Evolutionary conservation across 2,888 invertebrate species (phyloP).

Genomic region (Melolontha melolontha): DNA sequence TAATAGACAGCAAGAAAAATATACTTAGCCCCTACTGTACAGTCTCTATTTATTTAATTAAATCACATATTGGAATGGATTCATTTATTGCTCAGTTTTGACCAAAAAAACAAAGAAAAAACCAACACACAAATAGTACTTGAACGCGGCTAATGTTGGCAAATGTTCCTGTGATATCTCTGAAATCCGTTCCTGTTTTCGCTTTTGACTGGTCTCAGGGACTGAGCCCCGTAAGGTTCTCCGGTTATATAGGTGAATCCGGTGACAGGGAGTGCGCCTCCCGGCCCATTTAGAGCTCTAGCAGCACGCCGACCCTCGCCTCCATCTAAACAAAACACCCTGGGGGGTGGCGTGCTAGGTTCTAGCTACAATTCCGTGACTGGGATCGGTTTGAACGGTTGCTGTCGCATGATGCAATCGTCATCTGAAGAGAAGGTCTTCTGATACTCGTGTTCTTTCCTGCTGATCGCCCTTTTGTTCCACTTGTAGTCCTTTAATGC

Average conservation of each 20-base stretch:
- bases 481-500: conserved; percentile 86
- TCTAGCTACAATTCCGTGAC: conserved; percentile 97
- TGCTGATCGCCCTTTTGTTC: conserved; percentile 78
- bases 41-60: conserved; percentile 58
- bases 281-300: conserved; percentile 66
- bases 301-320: conserved; percentile 65
- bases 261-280: conserved; percentile 77
- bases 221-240: conserved; percentile 71
- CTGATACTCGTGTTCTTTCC: conserved; percentile 90
- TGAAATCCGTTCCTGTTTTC: conserved; percentile 61
- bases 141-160: conserved; percentile 57
- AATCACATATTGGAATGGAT: conserved; percentile 67
- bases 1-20: conserved; percentile 44
- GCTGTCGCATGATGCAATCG: conserved; percentile 81
- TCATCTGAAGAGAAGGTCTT: conserved; percentile 87
- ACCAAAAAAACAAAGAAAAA: conserved; percentile 47
- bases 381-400: conserved; percentile 78
- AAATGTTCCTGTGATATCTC: conserved; percentile 59
- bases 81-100: conserved; percentile 56
- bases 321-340: conserved; percentile 78
- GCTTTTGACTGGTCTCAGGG: conserved; percentile 60
- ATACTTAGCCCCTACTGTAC: conserved; percentile 60
- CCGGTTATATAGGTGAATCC: conserved; percentile 83
- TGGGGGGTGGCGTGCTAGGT: conserved; percentile 88
- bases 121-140: conserved; percentile 30